These are phyloP conservation scores for Plecturocebus donacophilus DNA, from an alignment of 2,113 vertebrate genomes.

Conservation along the genomic window DNA sequence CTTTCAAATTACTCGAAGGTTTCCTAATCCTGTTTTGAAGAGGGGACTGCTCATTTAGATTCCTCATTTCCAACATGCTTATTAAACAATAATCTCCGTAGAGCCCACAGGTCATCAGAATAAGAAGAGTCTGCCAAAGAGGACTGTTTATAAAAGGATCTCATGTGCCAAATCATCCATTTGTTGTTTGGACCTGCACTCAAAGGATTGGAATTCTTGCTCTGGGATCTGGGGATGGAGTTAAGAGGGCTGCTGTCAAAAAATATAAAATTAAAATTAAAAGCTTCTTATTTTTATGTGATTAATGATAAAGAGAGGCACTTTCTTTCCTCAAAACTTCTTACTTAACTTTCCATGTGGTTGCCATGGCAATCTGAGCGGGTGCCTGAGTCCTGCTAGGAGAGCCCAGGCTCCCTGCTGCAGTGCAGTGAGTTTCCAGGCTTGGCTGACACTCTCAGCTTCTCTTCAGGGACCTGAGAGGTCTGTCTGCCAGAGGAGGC, in stretches of 20 bases:
- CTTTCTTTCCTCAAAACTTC: neutral
- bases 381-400: neutral
- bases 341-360: neutral
- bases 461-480: neutral
- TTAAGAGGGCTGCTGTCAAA: neutral
- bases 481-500: neutral
- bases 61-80: neutral
- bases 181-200: neutral
- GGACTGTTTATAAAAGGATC: neutral
- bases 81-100: neutral
- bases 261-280: constrained; percentile 23
- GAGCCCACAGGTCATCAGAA: neutral
- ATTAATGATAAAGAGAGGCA: constrained; percentile 2
- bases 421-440: neutral
- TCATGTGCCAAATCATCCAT: neutral
- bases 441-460: neutral
- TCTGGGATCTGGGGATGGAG: neutral
- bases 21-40: neutral
- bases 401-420: neutral
- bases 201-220: constrained; percentile 4
- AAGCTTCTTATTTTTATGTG: neutral
- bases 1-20: neutral
- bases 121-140: neutral
- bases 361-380: constrained; percentile 66
- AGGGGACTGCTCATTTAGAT: neutral